Conservation (phyloP, 2,888 invertebrate species). For the Acleris literana region DNA sequence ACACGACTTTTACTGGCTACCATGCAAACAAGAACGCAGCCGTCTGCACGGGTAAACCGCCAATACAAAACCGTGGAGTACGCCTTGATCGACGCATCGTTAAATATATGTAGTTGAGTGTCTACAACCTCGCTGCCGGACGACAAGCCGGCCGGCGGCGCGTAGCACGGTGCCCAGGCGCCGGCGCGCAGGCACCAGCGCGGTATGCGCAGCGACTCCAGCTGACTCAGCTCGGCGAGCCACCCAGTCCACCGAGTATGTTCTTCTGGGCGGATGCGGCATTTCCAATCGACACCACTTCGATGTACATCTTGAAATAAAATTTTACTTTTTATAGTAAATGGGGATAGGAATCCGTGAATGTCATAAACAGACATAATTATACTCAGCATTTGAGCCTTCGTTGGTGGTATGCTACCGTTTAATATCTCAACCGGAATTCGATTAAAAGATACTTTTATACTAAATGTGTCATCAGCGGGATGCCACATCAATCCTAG, state of each 20-base stretch:
- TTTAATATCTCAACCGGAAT: not conserved
- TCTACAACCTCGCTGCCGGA: slow-evolving; percentile 8
- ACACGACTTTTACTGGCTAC: no score
- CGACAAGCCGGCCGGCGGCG: not conserved
- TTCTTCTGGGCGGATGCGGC: slow-evolving; percentile 32
- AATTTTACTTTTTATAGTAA: slow-evolving; percentile 9
- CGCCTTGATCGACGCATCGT: no score
- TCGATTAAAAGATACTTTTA: not conserved
- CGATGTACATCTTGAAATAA: slow-evolving; percentile 13
- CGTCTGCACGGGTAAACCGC: no score
- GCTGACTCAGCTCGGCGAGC: slow-evolving; percentile 14
- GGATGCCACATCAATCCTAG: slow-evolving; percentile 12
- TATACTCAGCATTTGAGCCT: slow-evolving; percentile 4
- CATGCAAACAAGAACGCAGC: no score
- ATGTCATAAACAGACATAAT: slow-evolving; percentile 9
- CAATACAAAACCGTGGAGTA: no score
- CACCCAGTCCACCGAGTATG: slow-evolving; percentile 10
- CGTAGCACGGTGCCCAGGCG: slow-evolving; percentile 26
- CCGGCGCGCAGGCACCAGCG: slow-evolving; percentile 29
- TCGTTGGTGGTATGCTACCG: not conserved
- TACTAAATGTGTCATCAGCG: slow-evolving; percentile 7
- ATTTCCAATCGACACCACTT: slow-evolving; percentile 27
- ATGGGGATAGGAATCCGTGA: slow-evolving; percentile 7
- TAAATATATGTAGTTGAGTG: slow-evolving; percentile 41
- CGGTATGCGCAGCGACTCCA: slow-evolving; percentile 27